Percentiles rank a stretch among this genome's conserved stretches.
Evolutionary conservation across 2,888 invertebrate genomes (phyloP).

Genomic region (Scaptomyza polygonia): DNA sequence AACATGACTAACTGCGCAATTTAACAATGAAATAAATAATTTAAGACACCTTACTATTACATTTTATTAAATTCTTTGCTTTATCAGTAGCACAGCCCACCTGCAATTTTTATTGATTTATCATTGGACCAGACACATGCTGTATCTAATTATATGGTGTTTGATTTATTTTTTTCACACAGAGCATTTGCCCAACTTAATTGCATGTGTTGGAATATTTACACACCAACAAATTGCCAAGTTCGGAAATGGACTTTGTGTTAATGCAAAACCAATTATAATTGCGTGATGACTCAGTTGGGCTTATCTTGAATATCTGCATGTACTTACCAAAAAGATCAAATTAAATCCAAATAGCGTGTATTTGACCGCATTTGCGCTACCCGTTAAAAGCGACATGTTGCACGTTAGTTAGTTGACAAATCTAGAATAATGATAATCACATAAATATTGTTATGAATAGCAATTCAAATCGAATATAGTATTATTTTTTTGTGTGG

Average conservation of each 20-base stretch:
- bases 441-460: not conserved
- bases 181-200: slow-evolving; percentile 23
- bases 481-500: too few species aligned
- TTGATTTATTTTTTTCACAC: too few species aligned
- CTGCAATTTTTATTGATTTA: not conserved
- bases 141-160: not conserved
- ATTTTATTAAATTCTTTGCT: not conserved
- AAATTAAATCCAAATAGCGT: slow-evolving; percentile 90
- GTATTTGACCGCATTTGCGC: slow-evolving; percentile 88
- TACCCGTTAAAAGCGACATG: slow-evolving; percentile 84
- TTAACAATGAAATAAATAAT: not conserved
- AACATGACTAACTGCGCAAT: slow-evolving; percentile 5
- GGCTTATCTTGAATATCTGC: not conserved
- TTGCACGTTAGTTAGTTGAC: slow-evolving; percentile 20
- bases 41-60: too few species aligned
- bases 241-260: slow-evolving; percentile 11
- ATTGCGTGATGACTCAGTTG: slow-evolving; percentile 34
- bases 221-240: slow-evolving; percentile 5
- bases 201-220: slow-evolving; percentile 1
- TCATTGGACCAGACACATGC: not conserved
- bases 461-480: slow-evolving; percentile 1
- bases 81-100: not conserved
- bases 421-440: slow-evolving; percentile 17
- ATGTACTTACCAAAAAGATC: slow-evolving; percentile 89
- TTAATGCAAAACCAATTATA: slow-evolving; percentile 6